Evolutionary conservation across 1,140 invertebrate species (phyloP).

Genomic region (Adelges cooleyi): DNA sequence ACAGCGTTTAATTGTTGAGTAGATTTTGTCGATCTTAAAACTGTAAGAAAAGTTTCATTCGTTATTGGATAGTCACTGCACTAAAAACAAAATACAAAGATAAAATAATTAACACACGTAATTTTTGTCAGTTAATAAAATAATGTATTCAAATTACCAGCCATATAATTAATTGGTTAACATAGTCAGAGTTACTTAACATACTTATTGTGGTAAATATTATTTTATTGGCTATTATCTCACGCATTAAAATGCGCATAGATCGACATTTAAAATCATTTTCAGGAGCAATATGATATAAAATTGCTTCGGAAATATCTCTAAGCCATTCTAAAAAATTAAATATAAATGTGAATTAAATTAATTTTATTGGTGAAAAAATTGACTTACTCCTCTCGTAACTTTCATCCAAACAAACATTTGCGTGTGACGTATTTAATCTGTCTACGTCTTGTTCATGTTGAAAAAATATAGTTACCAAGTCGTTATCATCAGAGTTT

Average conservation of each 20-base stretch:
- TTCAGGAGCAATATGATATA: constrained; percentile 72
- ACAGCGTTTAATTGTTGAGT: constrained; percentile 70
- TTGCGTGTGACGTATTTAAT: constrained; percentile 8
- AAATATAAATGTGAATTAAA: constrained; percentile 26
- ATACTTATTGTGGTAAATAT: constrained; percentile 67
- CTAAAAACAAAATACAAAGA: constrained; percentile 43
- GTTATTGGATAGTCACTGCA: constrained; percentile 63
- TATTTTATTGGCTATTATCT: constrained; percentile 68
- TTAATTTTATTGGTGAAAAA: constrained; percentile 5
- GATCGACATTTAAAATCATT: constrained; percentile 76
- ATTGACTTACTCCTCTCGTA: constrained; percentile 2
- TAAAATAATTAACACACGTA: neutral
- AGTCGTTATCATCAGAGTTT: constrained; percentile 8
- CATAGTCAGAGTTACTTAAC: constrained; percentile 85
- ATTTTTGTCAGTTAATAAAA: neutral
- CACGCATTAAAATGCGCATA: constrained; percentile 62
- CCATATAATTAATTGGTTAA: constrained; percentile 85
- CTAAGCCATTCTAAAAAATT: constrained; percentile 61
- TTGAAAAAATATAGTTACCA: constrained; percentile 29
- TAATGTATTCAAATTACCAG: constrained; percentile 51
- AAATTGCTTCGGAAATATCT: constrained; percentile 69
- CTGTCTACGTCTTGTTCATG: constrained; percentile 27
- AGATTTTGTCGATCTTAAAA: constrained; percentile 63
- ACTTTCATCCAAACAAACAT: constrained; percentile 4
- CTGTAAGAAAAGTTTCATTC: constrained; percentile 69